Evolutionary conservation across 2,113 vertebrate species (phyloP).

Genomic region (Zeus faber): DNA sequence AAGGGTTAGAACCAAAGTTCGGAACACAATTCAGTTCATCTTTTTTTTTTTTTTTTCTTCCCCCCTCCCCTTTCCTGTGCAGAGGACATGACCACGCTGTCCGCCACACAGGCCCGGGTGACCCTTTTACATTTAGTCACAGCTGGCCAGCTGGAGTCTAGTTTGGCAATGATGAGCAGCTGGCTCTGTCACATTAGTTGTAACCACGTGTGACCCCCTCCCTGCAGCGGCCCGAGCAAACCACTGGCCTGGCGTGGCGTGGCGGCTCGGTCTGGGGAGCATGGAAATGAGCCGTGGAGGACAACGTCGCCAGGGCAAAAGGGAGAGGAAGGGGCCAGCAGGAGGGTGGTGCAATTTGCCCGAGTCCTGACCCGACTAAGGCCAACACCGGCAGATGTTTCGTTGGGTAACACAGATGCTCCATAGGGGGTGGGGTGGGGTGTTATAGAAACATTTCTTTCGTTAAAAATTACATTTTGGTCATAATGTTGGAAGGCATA

Average conservation of each 20-base stretch:
- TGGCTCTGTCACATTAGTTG: constrained; percentile 61
- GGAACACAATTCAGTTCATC: constrained; percentile 26
- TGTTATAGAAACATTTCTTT: constrained; percentile 37
- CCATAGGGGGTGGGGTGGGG: too few relatives aligned
- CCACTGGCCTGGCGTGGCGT: constrained; percentile 25
- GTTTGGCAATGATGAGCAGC: constrained; percentile 50
- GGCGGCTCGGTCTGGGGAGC: constrained; percentile 8
- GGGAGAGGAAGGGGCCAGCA: constrained; percentile 8
- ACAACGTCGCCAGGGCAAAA: constrained; percentile 21
- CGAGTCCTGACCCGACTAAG: constrained; percentile 2
- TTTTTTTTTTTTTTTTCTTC: too few relatives aligned
- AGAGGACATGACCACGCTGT: constrained; percentile 29
- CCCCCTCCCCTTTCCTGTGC: constrained; percentile 34
- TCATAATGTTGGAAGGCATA: constrained; percentile 18
- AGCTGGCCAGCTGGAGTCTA: constrained; percentile 51
- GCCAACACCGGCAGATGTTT: constrained; percentile 57
- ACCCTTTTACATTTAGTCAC: constrained; percentile 59
- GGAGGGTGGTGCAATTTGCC: not conserved
- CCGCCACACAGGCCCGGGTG: constrained; percentile 16
- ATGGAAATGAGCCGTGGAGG: constrained; percentile 44
- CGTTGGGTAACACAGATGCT: constrained; percentile 33
- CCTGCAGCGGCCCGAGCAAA: too few relatives aligned
- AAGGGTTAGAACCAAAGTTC: constrained; percentile 18
- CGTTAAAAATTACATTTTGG: constrained; percentile 34
- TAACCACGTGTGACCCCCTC: constrained; percentile 46